A percentile compares a stretch with the other conserved stretches of the same genome.
phyloP scores from a whole-genome alignment of 2,797 vertebrate genomes.

The Bovichtus diacanthus region DNA sequence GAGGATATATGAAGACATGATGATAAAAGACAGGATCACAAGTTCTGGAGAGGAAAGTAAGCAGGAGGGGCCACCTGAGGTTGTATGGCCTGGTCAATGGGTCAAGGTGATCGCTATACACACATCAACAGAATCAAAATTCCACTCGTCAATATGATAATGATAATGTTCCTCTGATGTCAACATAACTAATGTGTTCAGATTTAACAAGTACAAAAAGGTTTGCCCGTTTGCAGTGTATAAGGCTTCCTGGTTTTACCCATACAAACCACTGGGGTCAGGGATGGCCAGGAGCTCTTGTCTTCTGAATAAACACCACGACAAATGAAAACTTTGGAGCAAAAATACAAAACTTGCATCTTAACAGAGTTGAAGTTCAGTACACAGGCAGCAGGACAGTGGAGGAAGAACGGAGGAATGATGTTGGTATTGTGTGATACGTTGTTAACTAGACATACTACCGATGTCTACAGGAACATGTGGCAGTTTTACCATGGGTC shows the following conservation, averaged over 20 bases:
- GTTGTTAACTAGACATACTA: not conserved
- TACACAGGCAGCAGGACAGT: not conserved
- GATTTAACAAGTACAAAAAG: not conserved
- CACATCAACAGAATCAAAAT: slow-evolving; percentile 16
- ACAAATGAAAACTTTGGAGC: not conserved
- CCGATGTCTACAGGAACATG: not conserved
- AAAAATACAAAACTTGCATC: not conserved
- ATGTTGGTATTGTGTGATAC: not conserved
- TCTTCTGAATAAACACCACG: not conserved
- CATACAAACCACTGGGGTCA: slow-evolving; percentile 35
- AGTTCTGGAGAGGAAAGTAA: not conserved
- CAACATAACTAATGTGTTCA: slow-evolving; percentile 2
- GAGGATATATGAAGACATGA: not conserved
- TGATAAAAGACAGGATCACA: not conserved
- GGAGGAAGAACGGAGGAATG: not conserved
- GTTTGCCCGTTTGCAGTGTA: not conserved
- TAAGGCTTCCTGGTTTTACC: slow-evolving; percentile 13
- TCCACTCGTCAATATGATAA: not conserved
- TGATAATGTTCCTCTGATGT: not conserved
- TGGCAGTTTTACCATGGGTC: not conserved
- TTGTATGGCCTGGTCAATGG: slow-evolving; percentile 54
- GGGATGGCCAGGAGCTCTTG: not conserved
- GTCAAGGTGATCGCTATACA: slow-evolving; percentile 18
- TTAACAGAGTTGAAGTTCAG: not conserved
- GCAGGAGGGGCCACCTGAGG: slow-evolving; percentile 37